These are phyloP conservation scores for Neoascia interrupta DNA, from an alignment of 2,888 invertebrate genomes.

Conservation along the genomic window DNA sequence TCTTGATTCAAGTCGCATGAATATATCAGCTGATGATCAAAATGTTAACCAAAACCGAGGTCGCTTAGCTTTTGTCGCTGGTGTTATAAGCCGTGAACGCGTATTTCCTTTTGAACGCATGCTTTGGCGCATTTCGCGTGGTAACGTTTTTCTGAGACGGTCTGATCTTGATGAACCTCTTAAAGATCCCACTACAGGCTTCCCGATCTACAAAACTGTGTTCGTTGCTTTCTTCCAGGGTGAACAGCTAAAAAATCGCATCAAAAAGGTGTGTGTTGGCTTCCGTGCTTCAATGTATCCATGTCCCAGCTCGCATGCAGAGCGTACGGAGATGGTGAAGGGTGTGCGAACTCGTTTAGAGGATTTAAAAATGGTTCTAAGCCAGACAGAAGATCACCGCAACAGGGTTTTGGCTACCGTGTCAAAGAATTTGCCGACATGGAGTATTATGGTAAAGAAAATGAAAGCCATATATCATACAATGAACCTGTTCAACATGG, in stretches of 20 bases:
- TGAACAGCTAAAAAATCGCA: constrained; percentile 89
- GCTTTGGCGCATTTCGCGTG: constrained; percentile 93
- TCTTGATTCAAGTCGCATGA: constrained; percentile 81
- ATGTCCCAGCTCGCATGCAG: constrained; percentile 89
- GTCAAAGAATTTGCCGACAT: constrained; percentile 89
- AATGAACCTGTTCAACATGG: constrained; percentile 94
- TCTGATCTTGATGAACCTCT: constrained; percentile 87
- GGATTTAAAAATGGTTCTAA: constrained; percentile 89
- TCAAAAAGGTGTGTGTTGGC: constrained; percentile 93
- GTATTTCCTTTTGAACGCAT: constrained; percentile 91
- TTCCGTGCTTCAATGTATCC: constrained; percentile 93
- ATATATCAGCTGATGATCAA: constrained; percentile 85
- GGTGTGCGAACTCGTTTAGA: constrained; percentile 90
- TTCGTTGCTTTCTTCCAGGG: constrained; percentile 92
- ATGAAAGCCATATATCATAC: constrained; percentile 97
- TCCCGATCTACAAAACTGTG: constrained; percentile 88
- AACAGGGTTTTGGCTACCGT: constrained; percentile 89
- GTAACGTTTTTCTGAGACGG: constrained; percentile 90
- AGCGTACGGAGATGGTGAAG: constrained; percentile 89
- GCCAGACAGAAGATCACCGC: constrained; percentile 91
- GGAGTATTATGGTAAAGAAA: constrained; percentile 90
- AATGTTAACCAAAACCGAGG: constrained; percentile 76
- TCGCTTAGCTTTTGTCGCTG: constrained; percentile 87
- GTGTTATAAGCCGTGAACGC: constrained; percentile 90
- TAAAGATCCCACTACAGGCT: constrained; percentile 86